phyloP scores from a whole-genome alignment of 2,888 invertebrate genomes.

The Horisme vitalbata region DNA sequence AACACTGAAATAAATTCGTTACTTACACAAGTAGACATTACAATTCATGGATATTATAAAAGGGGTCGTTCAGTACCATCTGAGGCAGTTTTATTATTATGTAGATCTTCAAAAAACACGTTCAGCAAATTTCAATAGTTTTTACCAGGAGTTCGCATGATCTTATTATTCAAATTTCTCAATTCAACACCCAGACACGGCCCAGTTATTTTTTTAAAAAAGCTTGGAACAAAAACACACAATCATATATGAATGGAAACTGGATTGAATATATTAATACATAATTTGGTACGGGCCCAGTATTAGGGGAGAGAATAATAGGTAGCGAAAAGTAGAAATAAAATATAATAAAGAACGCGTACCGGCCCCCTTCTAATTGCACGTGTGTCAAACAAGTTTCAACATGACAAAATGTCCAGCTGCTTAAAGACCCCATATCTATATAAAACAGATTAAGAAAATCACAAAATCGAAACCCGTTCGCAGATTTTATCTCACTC shows the following conservation, averaged over 20 bases:
- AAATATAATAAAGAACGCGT: slow-evolving; percentile 43
- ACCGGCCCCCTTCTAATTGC: slow-evolving; percentile 61
- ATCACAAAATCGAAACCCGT: slow-evolving; percentile 27
- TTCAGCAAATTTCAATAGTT: slow-evolving; percentile 19
- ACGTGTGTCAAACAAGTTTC: slow-evolving; percentile 65
- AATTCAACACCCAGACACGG: slow-evolving; percentile 73
- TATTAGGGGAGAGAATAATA: slow-evolving; percentile 74
- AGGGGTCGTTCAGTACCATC: background rate
- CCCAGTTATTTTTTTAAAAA: slow-evolving; percentile 73
- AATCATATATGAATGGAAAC: slow-evolving; percentile 79
- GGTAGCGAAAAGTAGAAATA: slow-evolving; percentile 69
- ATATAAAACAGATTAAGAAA: slow-evolving; percentile 17
- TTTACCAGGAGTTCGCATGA: slow-evolving; percentile 56
- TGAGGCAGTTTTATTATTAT: slow-evolving; percentile 19
- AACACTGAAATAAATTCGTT: background rate
- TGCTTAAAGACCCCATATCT: slow-evolving; percentile 36
- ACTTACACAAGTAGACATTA: background rate
- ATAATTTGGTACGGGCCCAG: slow-evolving; percentile 75
- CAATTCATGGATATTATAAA: slow-evolving; percentile 6
- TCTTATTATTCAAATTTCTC: slow-evolving; percentile 75
- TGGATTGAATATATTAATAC: slow-evolving; percentile 79
- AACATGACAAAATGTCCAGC: slow-evolving; percentile 55
- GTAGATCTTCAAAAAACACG: slow-evolving; percentile 27
- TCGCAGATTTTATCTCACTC: slow-evolving; percentile 8
- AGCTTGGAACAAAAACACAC: slow-evolving; percentile 70